Evolutionary conservation across 2,797 vertebrate species (phyloP).

Genomic region (Girardinus metallicus): DNA sequence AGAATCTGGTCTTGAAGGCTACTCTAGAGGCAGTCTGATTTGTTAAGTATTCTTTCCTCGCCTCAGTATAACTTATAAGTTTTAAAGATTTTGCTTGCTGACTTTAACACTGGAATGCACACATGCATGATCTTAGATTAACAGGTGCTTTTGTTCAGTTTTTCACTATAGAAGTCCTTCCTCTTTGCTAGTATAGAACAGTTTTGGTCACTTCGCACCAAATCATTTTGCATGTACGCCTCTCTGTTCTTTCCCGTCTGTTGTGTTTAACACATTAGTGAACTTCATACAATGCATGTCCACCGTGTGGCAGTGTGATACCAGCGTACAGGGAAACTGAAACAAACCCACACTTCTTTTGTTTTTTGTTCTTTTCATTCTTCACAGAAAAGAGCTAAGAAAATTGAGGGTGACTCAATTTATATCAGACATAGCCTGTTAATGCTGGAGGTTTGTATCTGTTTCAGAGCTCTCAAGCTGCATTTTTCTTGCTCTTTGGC

Average conservation of each 20-base stretch:
- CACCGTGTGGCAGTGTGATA: slow-evolving; percentile 36
- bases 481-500: slow-evolving; percentile 70
- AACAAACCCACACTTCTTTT: slow-evolving; percentile 63
- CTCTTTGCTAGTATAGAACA: slow-evolving; percentile 34
- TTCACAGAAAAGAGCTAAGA: slow-evolving; percentile 99
- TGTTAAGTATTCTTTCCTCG: slow-evolving; percentile 15
- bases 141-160: slow-evolving; percentile 27
- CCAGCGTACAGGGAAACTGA: slow-evolving; percentile 52
- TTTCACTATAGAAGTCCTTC: slow-evolving; percentile 8
- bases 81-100: slow-evolving; percentile 53
- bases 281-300: slow-evolving; percentile 66
- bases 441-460: slow-evolving; percentile 96
- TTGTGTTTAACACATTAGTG: slow-evolving; percentile 52
- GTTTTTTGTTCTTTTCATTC: slow-evolving; percentile 73
- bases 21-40: background rate
- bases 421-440: slow-evolving; percentile 99
- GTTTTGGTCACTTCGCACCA: slow-evolving; percentile 22
- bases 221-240: slow-evolving; percentile 60
- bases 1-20: slow-evolving; percentile 6
- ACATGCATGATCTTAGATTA: slow-evolving; percentile 59
- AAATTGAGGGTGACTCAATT: slow-evolving; percentile 99
- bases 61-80: slow-evolving; percentile 18
- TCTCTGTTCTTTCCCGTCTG: slow-evolving; percentile 35
- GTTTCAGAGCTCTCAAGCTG: slow-evolving; percentile 62
- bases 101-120: slow-evolving; percentile 62